Evolutionary conservation across 2,888 invertebrate genomes (phyloP).

Genomic region (Monochamus alternatus): DNA sequence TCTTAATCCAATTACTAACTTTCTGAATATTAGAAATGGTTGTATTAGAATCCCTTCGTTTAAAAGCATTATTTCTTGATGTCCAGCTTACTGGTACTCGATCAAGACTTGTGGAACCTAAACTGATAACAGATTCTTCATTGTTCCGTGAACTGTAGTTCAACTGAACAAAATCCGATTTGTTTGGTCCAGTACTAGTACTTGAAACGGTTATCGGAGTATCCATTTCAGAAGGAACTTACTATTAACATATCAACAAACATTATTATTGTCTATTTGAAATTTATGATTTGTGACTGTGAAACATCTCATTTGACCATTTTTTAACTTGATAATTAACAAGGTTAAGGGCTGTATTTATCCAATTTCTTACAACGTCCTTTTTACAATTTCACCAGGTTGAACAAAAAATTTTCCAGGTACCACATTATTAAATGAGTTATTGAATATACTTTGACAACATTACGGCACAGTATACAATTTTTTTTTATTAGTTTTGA

Average conservation of each 20-base stretch:
- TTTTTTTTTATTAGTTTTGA: conserved; percentile 26
- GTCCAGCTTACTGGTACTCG: conserved; percentile 51
- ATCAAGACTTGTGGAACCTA: conserved; percentile 45
- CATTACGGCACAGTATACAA: conserved; percentile 15
- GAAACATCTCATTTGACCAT: conserved; percentile 11
- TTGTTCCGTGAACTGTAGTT: conserved; percentile 39
- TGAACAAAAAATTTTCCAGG: neutral
- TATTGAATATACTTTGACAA: neutral
- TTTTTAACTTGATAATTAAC: neutral
- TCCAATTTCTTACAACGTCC: neutral
- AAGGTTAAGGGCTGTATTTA: conserved; percentile 22
- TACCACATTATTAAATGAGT: neutral
- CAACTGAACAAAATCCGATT: conserved; percentile 42
- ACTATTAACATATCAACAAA: neutral
- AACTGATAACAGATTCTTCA: conserved; percentile 43
- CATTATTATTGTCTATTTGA: neutral
- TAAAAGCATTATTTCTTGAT: conserved; percentile 37
- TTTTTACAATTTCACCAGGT: neutral
- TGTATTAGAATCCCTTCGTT: conserved; percentile 34
- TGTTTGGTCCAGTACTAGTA: conserved; percentile 40
- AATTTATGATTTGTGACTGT: neutral
- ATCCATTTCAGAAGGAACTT: conserved; percentile 44
- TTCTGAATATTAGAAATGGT: conserved; percentile 53
- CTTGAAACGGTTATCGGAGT: conserved; percentile 54
- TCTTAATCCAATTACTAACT: conserved; percentile 55